Base-by-base conservation (phyloP, 2,797 vertebrate genomes). In the Bradypodion pumilum region DNA sequence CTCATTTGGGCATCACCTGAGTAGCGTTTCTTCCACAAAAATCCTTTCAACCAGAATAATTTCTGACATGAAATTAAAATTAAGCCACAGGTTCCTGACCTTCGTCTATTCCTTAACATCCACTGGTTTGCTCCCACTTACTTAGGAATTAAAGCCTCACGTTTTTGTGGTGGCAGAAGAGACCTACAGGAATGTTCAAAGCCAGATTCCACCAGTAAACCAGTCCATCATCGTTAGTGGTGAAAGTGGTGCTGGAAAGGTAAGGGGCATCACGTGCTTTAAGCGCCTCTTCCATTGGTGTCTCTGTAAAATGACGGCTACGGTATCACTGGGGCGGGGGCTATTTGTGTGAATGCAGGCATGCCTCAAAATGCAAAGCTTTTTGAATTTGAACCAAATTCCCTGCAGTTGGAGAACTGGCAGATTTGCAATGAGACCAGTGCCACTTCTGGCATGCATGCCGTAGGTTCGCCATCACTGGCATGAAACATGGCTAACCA, bases 181-280 rank as follows among this genome's bases (percentile, higher is more conserved):
- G 91, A 97, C 97, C 60, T 99, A 99, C 94, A 97, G 98, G 89
- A 99, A 98, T 0, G 96, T 99, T 78, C 95, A 95, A 91, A 97
- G 97, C 80, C 97, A 97, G 90, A 93, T 97, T 74, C 96, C 97
- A 40, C 98, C 97, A 0, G 89, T 97, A 49, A 97, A 99, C 95
- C 98, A 99, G 87, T 99, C 98, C 4, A 94, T 99, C 90, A 97
- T 99, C 91, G 97, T 99, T 91, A 99, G 98, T 40, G 98, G 98
- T 66, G 98, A 99, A 95, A 99, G 98, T 13, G 98, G 98, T 81
- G 98, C 98, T 85, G 98, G 98, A 88, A 99, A 99, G 97, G 98
- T 99, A 94, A 95, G 91, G 59, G 5, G 87, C 27, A 21, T 4
- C 12, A 32, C 49, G 65, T 70, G 29, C 62, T 29, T 37, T n/a